These are phyloP conservation scores for Scaptodrosophila latifasciaeformis DNA, from an alignment of 2,888 invertebrate species.

Conservation along the genomic window DNA sequence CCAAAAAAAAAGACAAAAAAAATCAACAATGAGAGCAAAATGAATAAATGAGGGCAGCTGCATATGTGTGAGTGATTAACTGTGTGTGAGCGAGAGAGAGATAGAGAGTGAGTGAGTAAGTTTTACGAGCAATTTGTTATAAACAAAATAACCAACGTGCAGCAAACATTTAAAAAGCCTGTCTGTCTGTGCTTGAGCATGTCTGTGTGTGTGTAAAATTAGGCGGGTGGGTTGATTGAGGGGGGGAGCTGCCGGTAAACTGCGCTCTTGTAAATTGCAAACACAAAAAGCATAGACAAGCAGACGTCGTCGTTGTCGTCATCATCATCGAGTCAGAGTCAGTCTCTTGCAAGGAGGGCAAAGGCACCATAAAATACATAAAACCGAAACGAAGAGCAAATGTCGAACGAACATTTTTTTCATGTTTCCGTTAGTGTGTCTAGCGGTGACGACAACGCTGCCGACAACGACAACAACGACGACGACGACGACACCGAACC, in stretches of 20 bases:
- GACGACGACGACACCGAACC: conserved; percentile 14
- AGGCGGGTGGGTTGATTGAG: conserved; percentile 7
- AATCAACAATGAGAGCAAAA: neutral
- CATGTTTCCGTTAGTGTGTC: conserved; percentile 33
- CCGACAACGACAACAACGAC: neutral
- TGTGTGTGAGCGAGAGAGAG: conserved; percentile 1
- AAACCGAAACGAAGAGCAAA: conserved; percentile 38
- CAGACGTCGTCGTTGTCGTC: conserved; percentile 37
- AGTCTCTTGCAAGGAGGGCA: conserved; percentile 38
- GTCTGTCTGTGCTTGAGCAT: neutral
- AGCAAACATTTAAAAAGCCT: too few relatives aligned
- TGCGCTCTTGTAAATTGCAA: conserved; percentile 33
- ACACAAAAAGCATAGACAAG: conserved; percentile 18
- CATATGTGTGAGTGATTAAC: conserved; percentile 22
- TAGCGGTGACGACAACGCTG: conserved; percentile 14
- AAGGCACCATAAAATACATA: conserved; percentile 46
- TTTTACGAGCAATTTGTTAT: conserved; percentile 49
- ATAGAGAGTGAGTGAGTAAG: conserved; percentile 19
- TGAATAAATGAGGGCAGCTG: conserved; percentile 13
- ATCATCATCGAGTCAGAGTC: conserved; percentile 25
- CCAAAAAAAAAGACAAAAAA: neutral
- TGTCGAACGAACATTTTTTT: conserved; percentile 47
- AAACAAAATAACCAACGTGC: conserved; percentile 45
- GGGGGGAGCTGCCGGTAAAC: conserved; percentile 41
- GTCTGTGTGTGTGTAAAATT: neutral